A percentile compares a stretch with the other conserved stretches of the same genome.
Evolutionary conservation across 2,888 invertebrate genomes (phyloP).

Genomic region (Glaucopsyche alexis): DNA sequence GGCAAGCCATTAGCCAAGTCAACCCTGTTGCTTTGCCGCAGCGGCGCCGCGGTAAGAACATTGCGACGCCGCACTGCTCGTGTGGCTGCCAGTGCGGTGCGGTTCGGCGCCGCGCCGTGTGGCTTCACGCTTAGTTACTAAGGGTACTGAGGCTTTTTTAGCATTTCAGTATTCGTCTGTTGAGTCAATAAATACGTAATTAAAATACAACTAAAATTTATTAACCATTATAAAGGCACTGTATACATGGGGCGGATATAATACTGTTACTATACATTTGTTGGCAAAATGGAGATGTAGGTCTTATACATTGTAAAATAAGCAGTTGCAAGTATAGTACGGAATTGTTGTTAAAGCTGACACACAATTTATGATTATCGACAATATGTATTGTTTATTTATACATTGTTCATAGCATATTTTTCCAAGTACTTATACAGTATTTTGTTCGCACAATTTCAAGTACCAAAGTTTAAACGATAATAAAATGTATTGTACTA

Average conservation of each 20-base stretch:
- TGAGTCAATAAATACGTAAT: neutral
- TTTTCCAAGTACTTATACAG: neutral
- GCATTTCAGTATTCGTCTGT: neutral
- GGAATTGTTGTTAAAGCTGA: neutral
- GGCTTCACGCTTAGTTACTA: too few relatives aligned
- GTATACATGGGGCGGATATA: slow-evolving; percentile 53
- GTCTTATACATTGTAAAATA: neutral
- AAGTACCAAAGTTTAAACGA: neutral
- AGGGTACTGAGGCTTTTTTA: too few relatives aligned
- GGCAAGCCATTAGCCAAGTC: too few relatives aligned
- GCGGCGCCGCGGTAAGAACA: too few relatives aligned
- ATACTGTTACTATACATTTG: slow-evolving; percentile 53
- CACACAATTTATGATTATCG: neutral
- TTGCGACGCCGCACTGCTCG: too few relatives aligned
- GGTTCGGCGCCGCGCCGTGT: too few relatives aligned
- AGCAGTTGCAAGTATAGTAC: neutral
- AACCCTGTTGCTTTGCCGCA: too few relatives aligned
- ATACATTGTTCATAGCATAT: neutral
- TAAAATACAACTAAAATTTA: slow-evolving; percentile 51
- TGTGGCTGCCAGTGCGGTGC: too few relatives aligned
- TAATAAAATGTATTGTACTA: neutral
- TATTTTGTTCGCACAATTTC: neutral
- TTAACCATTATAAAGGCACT: slow-evolving; percentile 72
- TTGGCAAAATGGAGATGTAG: slow-evolving; percentile 3
- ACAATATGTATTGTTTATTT: neutral